Evolutionary conservation across 2,113 vertebrate genomes (phyloP).

Genomic region (Sturnira hondurensis): DNA sequence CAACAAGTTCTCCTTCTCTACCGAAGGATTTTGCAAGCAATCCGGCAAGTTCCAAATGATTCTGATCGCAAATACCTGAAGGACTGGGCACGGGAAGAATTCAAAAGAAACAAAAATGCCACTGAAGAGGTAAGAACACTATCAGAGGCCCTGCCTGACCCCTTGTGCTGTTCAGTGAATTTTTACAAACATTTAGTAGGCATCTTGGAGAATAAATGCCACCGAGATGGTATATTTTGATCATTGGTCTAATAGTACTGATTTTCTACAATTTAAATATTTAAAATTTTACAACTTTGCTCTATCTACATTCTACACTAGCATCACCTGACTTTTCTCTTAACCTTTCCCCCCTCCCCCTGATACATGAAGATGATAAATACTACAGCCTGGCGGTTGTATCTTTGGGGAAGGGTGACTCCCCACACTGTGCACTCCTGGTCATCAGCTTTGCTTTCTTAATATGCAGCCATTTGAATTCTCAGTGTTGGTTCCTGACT

Average conservation of each 20-base stretch:
- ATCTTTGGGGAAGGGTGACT: not conserved
- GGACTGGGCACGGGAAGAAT: constrained; percentile 92
- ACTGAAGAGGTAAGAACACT: constrained; percentile 85
- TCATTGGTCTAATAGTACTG: not conserved
- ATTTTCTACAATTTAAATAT: not conserved
- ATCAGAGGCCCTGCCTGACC: accelerated
- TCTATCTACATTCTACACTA: not conserved
- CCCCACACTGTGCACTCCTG: not conserved
- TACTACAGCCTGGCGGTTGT: not conserved
- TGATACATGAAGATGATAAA: not conserved
- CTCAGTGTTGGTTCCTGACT: not conserved
- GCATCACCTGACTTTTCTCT: not conserved
- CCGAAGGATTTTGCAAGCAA: constrained; percentile 85
- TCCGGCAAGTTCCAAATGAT: constrained; percentile 85
- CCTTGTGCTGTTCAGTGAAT: not conserved
- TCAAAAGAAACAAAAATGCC: constrained; percentile 88
- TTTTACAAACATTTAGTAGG: not conserved
- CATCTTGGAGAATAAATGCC: not conserved
- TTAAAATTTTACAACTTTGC: not conserved
- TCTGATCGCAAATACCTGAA: constrained; percentile 86
- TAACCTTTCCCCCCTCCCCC: not conserved
- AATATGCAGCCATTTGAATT: not conserved
- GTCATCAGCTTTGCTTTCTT: not conserved
- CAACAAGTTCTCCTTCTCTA: constrained; percentile 91
- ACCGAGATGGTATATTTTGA: not conserved